phyloP scores from a whole-genome alignment of 2,113 vertebrate species.

The Trinectes maculatus region DNA sequence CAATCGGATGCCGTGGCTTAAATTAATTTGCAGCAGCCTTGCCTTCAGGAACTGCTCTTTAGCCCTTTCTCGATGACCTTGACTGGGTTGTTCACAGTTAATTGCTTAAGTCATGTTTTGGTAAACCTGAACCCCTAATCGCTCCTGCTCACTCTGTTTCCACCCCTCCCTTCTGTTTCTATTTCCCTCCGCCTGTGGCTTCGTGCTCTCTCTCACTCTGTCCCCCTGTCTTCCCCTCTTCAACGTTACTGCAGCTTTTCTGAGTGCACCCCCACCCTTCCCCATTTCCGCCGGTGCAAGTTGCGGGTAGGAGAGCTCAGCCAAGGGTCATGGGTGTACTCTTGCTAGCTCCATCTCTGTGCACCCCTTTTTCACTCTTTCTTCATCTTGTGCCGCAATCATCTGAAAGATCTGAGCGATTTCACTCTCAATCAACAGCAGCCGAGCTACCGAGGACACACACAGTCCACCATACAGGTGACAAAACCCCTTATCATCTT shows the following conservation, averaged over 20 bases:
- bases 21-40: conserved; percentile 63
- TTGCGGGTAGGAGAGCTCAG: conserved; percentile 76
- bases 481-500: conserved; percentile 28
- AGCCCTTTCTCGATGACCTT: conserved; percentile 51
- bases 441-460: conserved; percentile 53
- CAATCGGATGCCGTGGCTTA: conserved; percentile 51
- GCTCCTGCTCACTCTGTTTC: conserved; percentile 58
- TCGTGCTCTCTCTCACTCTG: conserved; percentile 45
- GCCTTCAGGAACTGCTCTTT: conserved; percentile 54
- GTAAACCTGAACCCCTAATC: conserved; percentile 77
- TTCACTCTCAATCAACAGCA: conserved; percentile 69
- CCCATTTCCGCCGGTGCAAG: conserved; percentile 72
- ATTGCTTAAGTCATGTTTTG: conserved; percentile 78
- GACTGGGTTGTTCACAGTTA: conserved; percentile 60
- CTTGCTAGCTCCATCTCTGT: conserved; percentile 55
- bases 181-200: conserved; percentile 61
- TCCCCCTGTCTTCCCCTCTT: conserved; percentile 33
- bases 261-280: conserved; percentile 56
- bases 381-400: conserved; percentile 68
- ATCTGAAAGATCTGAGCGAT: conserved; percentile 63
- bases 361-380: conserved; percentile 47
- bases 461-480: conserved; percentile 34
- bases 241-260: conserved; percentile 58
- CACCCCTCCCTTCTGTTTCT: conserved; percentile 44
- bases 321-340: conserved; percentile 78